A percentile compares a stretch with the other conserved stretches of the same genome.
Evolutionary conservation across 2,888 invertebrate genomes (phyloP).

Genomic region (Cosmia trapezina): DNA sequence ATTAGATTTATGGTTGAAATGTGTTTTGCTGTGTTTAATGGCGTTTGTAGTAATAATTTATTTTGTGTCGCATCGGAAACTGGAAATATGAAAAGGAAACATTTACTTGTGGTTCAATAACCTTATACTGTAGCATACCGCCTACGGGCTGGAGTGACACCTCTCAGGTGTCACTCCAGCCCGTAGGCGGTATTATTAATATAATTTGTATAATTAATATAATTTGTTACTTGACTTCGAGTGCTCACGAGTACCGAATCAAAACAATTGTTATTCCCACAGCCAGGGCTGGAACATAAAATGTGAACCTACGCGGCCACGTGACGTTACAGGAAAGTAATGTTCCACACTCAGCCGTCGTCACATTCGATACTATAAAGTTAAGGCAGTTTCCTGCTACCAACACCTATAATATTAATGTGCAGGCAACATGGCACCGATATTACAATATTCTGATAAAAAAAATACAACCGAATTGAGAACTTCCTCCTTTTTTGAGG

Average conservation of each 20-base stretch:
- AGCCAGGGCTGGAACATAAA: not conserved
- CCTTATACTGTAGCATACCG: not conserved
- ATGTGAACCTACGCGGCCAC: not conserved
- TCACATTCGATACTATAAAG: no score
- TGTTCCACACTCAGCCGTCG: not conserved
- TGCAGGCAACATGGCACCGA: not conserved
- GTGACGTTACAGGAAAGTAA: not conserved
- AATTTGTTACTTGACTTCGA: slow-evolving; percentile 27
- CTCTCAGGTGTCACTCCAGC: no score
- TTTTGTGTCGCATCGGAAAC: not conserved
- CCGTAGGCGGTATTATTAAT: no score
- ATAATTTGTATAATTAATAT: no score
- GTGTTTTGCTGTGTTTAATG: not conserved
- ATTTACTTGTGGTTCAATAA: slow-evolving; percentile 10
- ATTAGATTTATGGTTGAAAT: slow-evolving; percentile 3
- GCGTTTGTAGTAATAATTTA: not conserved
- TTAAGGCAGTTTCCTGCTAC: not conserved
- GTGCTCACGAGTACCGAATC: slow-evolving; percentile 8
- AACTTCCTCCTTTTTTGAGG: no score
- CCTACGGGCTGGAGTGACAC: not conserved
- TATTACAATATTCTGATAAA: not conserved
- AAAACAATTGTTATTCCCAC: slow-evolving; percentile 20
- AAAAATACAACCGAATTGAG: no score
- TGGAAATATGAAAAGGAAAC: not conserved
- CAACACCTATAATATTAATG: not conserved